phyloP scores from a whole-genome alignment of 1,140 invertebrate genomes.

The Drosophila pectinifera region DNA sequence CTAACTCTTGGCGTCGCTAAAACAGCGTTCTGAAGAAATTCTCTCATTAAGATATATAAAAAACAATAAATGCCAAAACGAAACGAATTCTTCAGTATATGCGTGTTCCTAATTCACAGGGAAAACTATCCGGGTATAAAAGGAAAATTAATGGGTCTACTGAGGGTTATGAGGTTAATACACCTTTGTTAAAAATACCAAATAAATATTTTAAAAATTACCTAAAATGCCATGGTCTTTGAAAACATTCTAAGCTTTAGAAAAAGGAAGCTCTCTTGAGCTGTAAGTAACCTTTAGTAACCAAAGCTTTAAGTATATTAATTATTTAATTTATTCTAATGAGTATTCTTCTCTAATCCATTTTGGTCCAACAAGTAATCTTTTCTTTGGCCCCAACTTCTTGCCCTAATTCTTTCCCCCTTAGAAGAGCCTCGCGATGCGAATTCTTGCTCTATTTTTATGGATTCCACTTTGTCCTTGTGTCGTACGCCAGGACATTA shows the following conservation, averaged over 20 bases:
- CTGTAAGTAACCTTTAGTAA: no score
- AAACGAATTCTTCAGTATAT: slow-evolving; percentile 26
- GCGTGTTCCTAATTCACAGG: slow-evolving; percentile 20
- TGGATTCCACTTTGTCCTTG: slow-evolving; percentile 22
- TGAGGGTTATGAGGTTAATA: slow-evolving; percentile 17
- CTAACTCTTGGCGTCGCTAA: not conserved
- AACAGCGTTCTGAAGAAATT: not conserved
- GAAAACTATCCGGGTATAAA: slow-evolving; percentile 31
- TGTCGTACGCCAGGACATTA: slow-evolving; percentile 41
- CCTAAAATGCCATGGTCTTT: not conserved
- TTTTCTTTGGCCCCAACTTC: not conserved
- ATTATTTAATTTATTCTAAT: not conserved
- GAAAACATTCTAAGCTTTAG: not conserved
- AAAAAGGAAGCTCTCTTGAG: no score
- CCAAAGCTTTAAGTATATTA: no score
- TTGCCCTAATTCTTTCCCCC: slow-evolving; percentile 32
- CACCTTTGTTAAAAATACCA: not conserved
- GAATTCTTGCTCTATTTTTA: slow-evolving; percentile 36
- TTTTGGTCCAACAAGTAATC: slow-evolving; percentile 16
- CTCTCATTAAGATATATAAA: not conserved
- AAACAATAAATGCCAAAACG: slow-evolving; percentile 76
- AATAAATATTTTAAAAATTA: slow-evolving; percentile 1
- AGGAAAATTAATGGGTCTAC: slow-evolving; percentile 16
- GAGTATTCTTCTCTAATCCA: slow-evolving; percentile 3
- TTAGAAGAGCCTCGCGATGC: slow-evolving; percentile 25